Evolutionary conservation across 1,140 invertebrate genomes (phyloP), one percentile per base, ranked within the genome.

Genomic region (Pseudomyrmex dendroicus): DNA sequence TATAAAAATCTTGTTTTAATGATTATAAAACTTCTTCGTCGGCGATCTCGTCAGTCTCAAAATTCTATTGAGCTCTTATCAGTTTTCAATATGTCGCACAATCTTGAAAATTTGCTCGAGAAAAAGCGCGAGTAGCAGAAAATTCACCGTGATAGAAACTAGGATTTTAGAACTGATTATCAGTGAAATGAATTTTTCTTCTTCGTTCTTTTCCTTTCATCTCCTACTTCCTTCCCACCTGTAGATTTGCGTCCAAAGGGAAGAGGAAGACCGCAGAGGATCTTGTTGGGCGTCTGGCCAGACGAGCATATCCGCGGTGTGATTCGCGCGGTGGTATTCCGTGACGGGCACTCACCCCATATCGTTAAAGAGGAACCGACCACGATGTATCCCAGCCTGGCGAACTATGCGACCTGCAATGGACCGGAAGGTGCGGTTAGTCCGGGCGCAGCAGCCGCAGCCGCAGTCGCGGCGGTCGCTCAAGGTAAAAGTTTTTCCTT

Each of bases 231-330:
- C n/a, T 35, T 73, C 20, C 57, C 48, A 50, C 17, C 10, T 72
- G 72, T 95, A 96, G 97, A 98, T 96, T 95, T 98, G 85, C 95
- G 98, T 88, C 97, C 98, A 17, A 98, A 98, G 94, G 98, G 98
- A 74, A 95, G 98, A 89, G 98, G 98, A 35, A 95, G 98, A 82
- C 98, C 98, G 1, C 98, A 98, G 91, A 95, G 98, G 91, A 98
- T 98, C 91, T 95, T 98, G 67, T 94, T 98, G 74, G 98, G 98
- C 80, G 96, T 98, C 85, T 98, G 98, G 98, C 97, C 98, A 2
- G 98, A 98, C 93, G 98, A 98, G 91, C 97, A 98, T 92, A 98
- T 98, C 90, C 96, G 97, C 89, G 97, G 97, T 61, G 98, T 98
- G 78, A 98, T 98, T 86, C 95, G 97, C 88, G 97, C 98, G 25